Conservation (phyloP, 2,113 vertebrate genomes). For the Apodemus speciosus region DNA sequence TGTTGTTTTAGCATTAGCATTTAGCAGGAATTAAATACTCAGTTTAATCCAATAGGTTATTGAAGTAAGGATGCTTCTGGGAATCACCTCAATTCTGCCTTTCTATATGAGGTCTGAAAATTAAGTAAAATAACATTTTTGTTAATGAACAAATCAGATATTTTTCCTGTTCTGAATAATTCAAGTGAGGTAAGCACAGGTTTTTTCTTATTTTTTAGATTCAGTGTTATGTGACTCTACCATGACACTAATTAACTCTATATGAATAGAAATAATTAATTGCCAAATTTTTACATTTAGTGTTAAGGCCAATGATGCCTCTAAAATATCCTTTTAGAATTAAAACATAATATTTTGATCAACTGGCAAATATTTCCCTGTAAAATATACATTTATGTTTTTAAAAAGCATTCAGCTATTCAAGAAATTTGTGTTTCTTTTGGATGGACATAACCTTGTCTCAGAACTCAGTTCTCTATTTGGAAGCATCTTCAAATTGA, state of each 20-base stretch:
- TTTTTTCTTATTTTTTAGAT: too few species aligned
- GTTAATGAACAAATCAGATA: not conserved
- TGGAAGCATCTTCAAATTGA: not conserved
- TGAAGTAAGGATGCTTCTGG: not conserved
- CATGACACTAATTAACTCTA: not conserved
- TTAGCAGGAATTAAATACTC: not conserved
- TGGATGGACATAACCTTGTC: accelerated
- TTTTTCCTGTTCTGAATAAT: not conserved
- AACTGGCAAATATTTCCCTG: not conserved
- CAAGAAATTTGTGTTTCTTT: accelerated
- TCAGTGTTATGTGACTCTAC: not conserved
- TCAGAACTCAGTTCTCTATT: not conserved
- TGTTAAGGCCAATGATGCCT: not conserved
- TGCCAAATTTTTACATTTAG: not conserved
- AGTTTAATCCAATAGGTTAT: not conserved
- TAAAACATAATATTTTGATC: not conserved
- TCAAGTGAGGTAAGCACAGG: not conserved
- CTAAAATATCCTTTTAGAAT: not conserved
- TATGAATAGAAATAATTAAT: not conserved
- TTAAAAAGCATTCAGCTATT: not conserved
- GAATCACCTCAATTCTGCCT: not conserved
- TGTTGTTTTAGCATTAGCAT: not conserved
- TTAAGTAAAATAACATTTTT: not conserved
- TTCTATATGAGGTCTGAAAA: not conserved
- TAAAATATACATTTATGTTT: not conserved